Conservation (phyloP, 2,113 vertebrate species). For the Tilapia sparmanii region DNA sequence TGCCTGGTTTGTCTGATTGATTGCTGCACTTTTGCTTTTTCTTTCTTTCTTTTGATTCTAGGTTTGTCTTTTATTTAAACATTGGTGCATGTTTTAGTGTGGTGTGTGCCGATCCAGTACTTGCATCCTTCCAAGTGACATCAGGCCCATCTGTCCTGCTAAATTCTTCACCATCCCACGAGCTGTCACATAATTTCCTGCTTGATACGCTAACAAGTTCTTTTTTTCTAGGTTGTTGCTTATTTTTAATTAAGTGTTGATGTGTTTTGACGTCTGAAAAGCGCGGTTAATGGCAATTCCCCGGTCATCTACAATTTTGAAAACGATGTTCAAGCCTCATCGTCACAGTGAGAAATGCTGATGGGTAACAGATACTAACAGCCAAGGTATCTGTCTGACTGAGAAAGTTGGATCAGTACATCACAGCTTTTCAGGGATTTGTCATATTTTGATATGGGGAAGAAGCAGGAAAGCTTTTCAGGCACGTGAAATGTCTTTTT, state of each 20-base stretch:
- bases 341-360: not conserved
- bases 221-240: not conserved
- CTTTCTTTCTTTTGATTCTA: not conserved
- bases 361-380: fast-evolving
- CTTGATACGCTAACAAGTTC: not conserved
- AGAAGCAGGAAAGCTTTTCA: not conserved
- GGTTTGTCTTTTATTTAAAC: not conserved
- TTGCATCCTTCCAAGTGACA: not conserved
- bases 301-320: not conserved
- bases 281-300: not conserved
- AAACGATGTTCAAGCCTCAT: not conserved
- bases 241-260: not conserved
- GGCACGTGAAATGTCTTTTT: not conserved
- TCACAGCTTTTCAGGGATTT: not conserved
- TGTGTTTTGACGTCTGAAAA: not conserved
- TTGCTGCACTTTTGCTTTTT: not conserved
- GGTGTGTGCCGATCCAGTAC: not conserved
- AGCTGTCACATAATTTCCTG: not conserved
- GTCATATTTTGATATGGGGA: not conserved
- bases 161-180: not conserved
- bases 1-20: not conserved
- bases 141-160: not conserved
- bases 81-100: not conserved
- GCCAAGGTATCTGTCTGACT: not conserved
- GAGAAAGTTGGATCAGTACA: not conserved